Evolutionary conservation across 2,888 invertebrate genomes (phyloP).

Genomic region (Amphipoea lucens): DNA sequence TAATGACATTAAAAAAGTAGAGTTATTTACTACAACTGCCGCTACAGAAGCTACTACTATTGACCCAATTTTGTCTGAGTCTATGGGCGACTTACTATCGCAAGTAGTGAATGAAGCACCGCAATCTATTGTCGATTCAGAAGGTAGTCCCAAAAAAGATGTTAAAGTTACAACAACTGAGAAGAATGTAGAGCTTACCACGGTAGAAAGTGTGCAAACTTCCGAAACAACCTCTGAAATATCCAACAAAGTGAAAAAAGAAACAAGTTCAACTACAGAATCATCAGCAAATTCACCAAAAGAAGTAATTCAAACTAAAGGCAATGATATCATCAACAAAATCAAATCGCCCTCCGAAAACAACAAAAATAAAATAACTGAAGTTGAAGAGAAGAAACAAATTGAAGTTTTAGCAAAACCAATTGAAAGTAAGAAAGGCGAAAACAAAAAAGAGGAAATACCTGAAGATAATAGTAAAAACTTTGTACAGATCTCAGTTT

Average conservation of each 20-base stretch:
- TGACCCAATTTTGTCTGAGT: constrained; percentile 85
- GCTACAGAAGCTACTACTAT: constrained; percentile 75
- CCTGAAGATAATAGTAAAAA: constrained; percentile 56
- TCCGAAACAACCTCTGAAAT: constrained; percentile 54
- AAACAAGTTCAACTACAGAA: constrained; percentile 57
- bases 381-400: constrained; percentile 45
- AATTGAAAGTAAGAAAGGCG: constrained; percentile 32
- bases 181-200: constrained; percentile 64
- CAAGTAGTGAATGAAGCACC: constrained; percentile 84
- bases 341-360: constrained; percentile 34
- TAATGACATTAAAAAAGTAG: constrained; percentile 62
- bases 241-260: constrained; percentile 56
- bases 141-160: constrained; percentile 54
- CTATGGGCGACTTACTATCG: constrained; percentile 88
- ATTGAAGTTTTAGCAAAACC: constrained; percentile 20
- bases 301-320: constrained; percentile 9
- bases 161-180: constrained; percentile 67
- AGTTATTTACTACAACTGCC: constrained; percentile 67
- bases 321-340: constrained; percentile 23
- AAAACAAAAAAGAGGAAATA: constrained; percentile 44
- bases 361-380: constrained; percentile 40
- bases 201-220: constrained; percentile 48
- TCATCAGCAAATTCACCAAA: constrained; percentile 13
- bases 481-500: constrained; percentile 70
- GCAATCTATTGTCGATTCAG: constrained; percentile 71